These are phyloP conservation scores for Morbakka virulenta DNA, from an alignment of 30 jellyfish, hydroid and myxozoan genomes.

Conservation along the genomic window DNA sequence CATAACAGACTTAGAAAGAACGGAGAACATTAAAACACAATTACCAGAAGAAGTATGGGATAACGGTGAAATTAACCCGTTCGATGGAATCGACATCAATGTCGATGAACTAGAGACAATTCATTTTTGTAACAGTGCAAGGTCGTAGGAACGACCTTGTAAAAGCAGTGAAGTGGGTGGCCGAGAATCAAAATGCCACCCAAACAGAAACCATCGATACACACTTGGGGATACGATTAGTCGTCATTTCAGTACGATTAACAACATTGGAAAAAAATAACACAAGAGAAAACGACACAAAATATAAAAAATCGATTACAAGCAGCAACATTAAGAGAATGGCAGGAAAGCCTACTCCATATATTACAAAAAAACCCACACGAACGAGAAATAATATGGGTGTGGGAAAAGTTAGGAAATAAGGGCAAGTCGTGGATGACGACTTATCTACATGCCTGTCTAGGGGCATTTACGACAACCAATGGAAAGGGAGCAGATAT, in stretches of 20 bases:
- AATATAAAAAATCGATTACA: not conserved
- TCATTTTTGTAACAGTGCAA: not conserved
- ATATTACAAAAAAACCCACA: not conserved
- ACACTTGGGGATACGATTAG: not conserved
- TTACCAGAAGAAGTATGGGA: no score
- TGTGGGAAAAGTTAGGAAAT: conserved; percentile 24
- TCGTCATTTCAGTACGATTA: not conserved
- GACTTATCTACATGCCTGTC: not conserved
- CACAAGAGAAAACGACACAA: not conserved
- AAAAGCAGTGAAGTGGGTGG: not conserved
- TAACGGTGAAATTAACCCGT: no score
- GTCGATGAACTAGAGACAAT: no score
- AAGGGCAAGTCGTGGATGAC: conserved; percentile 3
- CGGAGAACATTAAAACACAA: no score
- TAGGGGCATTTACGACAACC: not conserved
- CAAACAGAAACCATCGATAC: not conserved
- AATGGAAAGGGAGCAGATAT: conserved; percentile 21
- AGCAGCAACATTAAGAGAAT: not conserved
- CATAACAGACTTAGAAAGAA: not conserved
- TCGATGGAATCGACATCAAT: no score
- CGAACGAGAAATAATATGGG: not conserved
- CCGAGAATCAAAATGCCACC: not conserved
- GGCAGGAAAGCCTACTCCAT: no score
- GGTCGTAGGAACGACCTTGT: conserved; percentile 6
- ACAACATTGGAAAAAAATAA: not conserved